Base-by-base conservation (phyloP, 1,140 invertebrate genomes). In the Lutraria rhynchaena region DNA sequence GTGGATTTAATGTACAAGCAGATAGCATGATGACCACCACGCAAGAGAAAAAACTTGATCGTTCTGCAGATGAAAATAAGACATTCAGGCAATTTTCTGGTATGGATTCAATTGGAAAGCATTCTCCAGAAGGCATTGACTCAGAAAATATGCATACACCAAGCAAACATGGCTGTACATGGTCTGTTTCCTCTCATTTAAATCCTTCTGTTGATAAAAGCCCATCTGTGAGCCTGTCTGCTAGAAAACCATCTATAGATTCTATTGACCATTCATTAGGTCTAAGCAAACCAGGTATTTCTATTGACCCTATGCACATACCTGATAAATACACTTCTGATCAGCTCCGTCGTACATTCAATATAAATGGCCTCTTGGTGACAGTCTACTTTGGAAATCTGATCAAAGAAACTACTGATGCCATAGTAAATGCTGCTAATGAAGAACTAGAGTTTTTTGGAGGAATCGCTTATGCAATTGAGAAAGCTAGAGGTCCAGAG, bases 361-460 rank as follows among this genome's bases (percentile, higher is more conserved):
- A 53, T 17, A 69, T 78, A 17, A n/a, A 27, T 69, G 63, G 51
- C 7, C 27, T 78, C 17, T 29, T 41, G 51, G 63, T 78, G 19
- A 57, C 53, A 1, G 44, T 78, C 7, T 78, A 78, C 29, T 65
- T 41, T 78, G 75, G 75, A 1, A 44, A 69, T 69, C 35, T 78
- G 13, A 15, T 57, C 2, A 27, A 78, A 24, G 75, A 78, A 58
- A 31, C 53, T 27, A 78, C 67, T 29, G 82, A 73, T 57, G 82
- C 69, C 46, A 80, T 83, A 3, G 82, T 81, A 15, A 83, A 83
- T 58, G 51, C 82, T 29, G 75, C 82, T 3, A 83, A 83, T 58
- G 67, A 55, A 31, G 13, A 71, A 13, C 35, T 83, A 46, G 41
- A 83, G 17, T 65, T 80, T 33, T 63, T 27, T 63, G 76, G 75